A percentile compares a stretch with the other conserved stretches of the same genome.
These are phyloP conservation scores for Antechinus stuartii DNA, from an alignment of 2,113 vertebrate species.

Conservation along the genomic window DNA sequence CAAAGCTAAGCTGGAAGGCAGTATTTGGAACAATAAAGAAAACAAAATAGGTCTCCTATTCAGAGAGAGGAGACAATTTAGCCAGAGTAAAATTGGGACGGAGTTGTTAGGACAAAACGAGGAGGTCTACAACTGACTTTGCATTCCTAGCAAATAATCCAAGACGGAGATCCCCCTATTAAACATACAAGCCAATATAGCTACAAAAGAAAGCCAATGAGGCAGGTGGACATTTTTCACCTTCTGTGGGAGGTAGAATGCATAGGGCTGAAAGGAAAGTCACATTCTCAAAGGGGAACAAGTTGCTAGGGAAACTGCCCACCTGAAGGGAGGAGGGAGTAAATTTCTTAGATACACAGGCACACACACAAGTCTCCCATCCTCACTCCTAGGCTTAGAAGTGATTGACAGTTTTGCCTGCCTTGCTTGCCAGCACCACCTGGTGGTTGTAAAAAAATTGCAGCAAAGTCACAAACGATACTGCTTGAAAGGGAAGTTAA, in stretches of 20 bases:
- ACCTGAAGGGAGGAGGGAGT: neutral
- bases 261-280: neutral
- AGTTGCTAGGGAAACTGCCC: neutral
- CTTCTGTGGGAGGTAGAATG: neutral
- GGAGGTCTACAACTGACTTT: neutral
- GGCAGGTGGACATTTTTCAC: neutral
- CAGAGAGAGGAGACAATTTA: neutral
- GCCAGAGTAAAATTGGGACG: neutral
- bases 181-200: neutral
- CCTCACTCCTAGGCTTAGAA: neutral
- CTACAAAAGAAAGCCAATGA: neutral
- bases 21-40: neutral
- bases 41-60: neutral
- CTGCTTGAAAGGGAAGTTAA: neutral
- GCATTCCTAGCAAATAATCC: neutral
- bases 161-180: neutral
- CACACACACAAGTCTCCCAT: neutral
- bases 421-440: neutral
- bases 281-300: neutral
- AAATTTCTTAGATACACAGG: neutral
- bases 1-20: neutral
- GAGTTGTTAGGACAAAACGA: neutral
- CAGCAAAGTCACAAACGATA: conserved; percentile 1
- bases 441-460: neutral
- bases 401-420: neutral